phyloP scores from a whole-genome alignment of 1,140 invertebrate genomes.

The Drosophila simulans region DNA sequence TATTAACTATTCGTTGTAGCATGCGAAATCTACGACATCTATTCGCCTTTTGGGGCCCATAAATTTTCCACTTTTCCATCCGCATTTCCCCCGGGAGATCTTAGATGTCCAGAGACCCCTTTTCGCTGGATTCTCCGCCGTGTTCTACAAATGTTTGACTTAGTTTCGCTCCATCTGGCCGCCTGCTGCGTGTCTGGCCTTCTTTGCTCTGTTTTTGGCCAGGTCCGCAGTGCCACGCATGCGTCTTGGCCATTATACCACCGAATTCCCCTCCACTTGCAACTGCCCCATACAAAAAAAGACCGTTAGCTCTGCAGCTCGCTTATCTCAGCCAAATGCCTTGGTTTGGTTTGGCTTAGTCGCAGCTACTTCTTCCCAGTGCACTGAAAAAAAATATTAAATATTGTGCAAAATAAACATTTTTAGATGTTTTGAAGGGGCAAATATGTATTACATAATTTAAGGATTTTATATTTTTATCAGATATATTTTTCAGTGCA shows the following conservation, averaged over 20 bases:
- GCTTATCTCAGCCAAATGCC: conserved; percentile 59
- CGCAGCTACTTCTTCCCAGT: background rate
- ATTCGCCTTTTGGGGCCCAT: conserved; percentile 70
- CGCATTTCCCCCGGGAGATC: conserved; percentile 56
- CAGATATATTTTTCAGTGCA: background rate
- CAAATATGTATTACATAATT: too few relatives aligned
- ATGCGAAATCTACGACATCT: conserved; percentile 64
- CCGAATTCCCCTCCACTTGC: background rate
- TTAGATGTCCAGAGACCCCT: background rate
- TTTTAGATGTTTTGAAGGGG: too few relatives aligned
- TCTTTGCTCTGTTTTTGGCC: conserved; percentile 20
- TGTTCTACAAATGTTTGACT: conserved; percentile 81
- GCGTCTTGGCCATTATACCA: conserved; percentile 50
- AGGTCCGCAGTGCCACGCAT: conserved; percentile 59
- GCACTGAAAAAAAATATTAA: conserved; percentile 7
- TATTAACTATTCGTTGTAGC: conserved; percentile 42
- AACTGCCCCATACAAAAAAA: background rate
- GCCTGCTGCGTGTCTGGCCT: conserved; percentile 66
- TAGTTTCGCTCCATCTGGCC: conserved; percentile 65
- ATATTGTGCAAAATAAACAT: background rate
- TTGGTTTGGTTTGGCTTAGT: conserved; percentile 31
- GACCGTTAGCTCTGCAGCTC: conserved; percentile 59
- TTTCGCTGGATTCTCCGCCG: conserved; percentile 1
- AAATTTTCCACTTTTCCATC: conserved; percentile 72
- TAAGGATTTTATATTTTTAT: background rate